Conservation (phyloP, 2,888 invertebrate genomes). For the Synergus umbraculus region DNA sequence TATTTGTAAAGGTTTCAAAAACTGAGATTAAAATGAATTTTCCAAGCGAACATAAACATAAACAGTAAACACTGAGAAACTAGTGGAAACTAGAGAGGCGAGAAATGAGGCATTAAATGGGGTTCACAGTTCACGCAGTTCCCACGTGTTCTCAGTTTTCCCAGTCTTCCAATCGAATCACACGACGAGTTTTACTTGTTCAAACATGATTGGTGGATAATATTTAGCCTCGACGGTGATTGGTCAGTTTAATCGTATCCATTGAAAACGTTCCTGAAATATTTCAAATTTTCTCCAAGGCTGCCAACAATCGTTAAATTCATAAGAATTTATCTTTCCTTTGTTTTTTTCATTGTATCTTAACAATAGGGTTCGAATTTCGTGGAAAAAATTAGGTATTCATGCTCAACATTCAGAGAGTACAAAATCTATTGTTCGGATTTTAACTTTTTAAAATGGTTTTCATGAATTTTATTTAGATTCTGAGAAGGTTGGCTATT, state of each 20-base stretch:
- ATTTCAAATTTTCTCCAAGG: neutral
- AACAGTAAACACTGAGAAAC: too few relatives aligned
- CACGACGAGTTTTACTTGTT: neutral
- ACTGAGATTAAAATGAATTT: neutral
- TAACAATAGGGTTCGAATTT: neutral
- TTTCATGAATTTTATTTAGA: neutral
- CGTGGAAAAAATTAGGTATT: neutral
- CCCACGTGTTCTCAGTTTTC: neutral
- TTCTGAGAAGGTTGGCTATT: neutral
- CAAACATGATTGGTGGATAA: neutral
- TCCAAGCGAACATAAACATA: too few relatives aligned
- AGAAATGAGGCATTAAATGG: too few relatives aligned
- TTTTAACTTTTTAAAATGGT: neutral
- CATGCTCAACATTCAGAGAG: neutral
- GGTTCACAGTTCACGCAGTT: too few relatives aligned
- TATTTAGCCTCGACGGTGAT: neutral
- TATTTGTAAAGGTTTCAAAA: neutral
- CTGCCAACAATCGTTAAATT: neutral
- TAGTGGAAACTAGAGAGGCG: too few relatives aligned
- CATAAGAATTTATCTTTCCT: neutral
- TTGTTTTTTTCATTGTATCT: neutral
- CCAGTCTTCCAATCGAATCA: neutral
- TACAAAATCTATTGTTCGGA: neutral
- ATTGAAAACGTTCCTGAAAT: too few relatives aligned
- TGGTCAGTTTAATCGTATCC: neutral